Evolutionary conservation across 35 echinoderm and acorn worm genomes (phyloP), one percentile per base, ranked within the genome.

Genomic region (Diadema setosum): DNA sequence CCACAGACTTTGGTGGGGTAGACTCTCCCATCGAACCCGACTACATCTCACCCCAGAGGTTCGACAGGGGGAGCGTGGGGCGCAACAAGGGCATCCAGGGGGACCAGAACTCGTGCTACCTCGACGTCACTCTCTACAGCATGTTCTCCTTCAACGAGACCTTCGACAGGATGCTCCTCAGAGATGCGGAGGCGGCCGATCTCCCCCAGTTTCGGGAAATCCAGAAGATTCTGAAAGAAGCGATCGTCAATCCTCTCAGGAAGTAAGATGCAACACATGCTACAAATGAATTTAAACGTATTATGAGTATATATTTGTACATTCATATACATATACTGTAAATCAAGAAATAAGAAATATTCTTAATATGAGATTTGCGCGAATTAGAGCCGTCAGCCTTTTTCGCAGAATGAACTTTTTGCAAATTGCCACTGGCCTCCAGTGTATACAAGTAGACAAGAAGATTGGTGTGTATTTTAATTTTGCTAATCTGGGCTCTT

Each of bases 41-140:
- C 29, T 88, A 90, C 34, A 75, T 92, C 17, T 17, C 58, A 20
- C 60, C 59, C 14, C 87, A 83, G 0, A 37, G 3, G 11, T 49
- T 93, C 15, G 26, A 35, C 7, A 4, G 4, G 32, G 39, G 56
- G 11, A 76, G 39, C 14, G 34, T 93, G 36, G 95, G 95, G 21
- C 60, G 73, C 50, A 73, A 81, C 29, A 93, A 87, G 39, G 96
- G 96, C 0, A 99, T 99, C 82, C 96, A 99, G 60, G 96, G 96
- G 20, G 89, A 95, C 45, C 92, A 92, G 70, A 95, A 99, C 46
- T 99, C 96, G 14, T 92, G 96, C 84, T 99, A 99, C 86, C 82
- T 99, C 14, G 96, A 99, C 83, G 75, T 85, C 5, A 99, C 92
- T 25, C 82, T 99, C 23, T 99, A 70, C 86, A 95, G 96, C 39